These are phyloP conservation scores for Meriones unguiculatus DNA, from an alignment of 2,113 vertebrate genomes.

Conservation along the genomic window DNA sequence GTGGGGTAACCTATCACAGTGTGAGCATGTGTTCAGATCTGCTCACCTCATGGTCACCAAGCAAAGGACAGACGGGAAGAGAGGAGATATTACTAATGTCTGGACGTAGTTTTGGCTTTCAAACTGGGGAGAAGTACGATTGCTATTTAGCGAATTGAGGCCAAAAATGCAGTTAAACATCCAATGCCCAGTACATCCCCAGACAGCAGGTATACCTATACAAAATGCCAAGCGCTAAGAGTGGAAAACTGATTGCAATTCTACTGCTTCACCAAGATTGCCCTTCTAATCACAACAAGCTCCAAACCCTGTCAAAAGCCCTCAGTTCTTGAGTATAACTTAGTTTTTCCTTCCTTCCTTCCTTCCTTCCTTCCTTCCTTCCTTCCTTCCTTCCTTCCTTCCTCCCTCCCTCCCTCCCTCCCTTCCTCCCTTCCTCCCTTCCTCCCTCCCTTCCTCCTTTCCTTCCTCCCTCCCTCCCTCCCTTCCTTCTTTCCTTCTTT, in stretches of 20 bases:
- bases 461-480: background rate
- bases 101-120: background rate
- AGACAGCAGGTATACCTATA: background rate
- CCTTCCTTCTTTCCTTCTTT: too few species aligned
- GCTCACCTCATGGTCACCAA: background rate
- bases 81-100: background rate
- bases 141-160: background rate
- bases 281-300: background rate
- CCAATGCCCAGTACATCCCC: background rate
- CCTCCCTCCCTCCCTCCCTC: background rate
- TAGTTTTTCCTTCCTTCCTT: background rate
- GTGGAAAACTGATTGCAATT: background rate
- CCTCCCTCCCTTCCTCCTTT: background rate
- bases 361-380: fast-evolving
- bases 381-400: too few species aligned
- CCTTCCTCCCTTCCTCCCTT: background rate
- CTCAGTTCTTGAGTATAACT: background rate
- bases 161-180: background rate
- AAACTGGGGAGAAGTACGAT: background rate
- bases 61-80: background rate
- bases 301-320: background rate
- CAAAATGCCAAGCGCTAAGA: background rate
- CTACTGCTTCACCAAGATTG: background rate
- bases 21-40: background rate
- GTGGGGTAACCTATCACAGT: background rate